A percentile compares a stretch with the other conserved stretches of the same genome.
phyloP scores from a whole-genome alignment of 1,140 invertebrate genomes.

The Oryzaephilus surinamensis region DNA sequence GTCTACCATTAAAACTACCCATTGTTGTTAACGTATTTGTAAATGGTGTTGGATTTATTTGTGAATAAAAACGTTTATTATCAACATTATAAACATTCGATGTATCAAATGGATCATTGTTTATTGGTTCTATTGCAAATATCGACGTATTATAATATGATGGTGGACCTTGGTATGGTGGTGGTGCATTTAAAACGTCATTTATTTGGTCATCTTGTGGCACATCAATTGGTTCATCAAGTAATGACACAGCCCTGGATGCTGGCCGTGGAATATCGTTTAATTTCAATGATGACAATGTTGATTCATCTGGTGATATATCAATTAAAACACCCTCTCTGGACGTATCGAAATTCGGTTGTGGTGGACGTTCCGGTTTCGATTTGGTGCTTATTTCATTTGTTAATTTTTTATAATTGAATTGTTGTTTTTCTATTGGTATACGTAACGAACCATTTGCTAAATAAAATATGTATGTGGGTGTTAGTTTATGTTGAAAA shows the following conservation, averaged over 20 bases:
- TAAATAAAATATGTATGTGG: constrained; percentile 10
- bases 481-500: too few species aligned
- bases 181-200: constrained; percentile 34
- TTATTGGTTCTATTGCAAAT: constrained; percentile 4
- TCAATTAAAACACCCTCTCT: constrained; percentile 49
- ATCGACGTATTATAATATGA: constrained; percentile 36
- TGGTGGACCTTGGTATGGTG: constrained; percentile 41
- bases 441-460: constrained; percentile 14
- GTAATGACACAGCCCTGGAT: constrained; percentile 45
- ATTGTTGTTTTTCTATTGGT: constrained; percentile 48
- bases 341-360: constrained; percentile 38
- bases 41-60: too few species aligned
- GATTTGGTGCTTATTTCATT: constrained; percentile 44
- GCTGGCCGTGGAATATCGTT: constrained; percentile 6
- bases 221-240: constrained; percentile 68
- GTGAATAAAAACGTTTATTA: too few species aligned
- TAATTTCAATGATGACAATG: constrained; percentile 12
- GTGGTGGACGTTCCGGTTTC: constrained; percentile 43
- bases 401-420: constrained; percentile 63
- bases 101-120: constrained; percentile 49
- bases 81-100: neutral
- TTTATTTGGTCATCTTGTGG: constrained; percentile 41
- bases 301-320: constrained; percentile 47
- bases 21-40: too few species aligned
- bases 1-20: too few species aligned